Conservation (phyloP, 2,797 vertebrate species). For the Melanotaenia trifasciata region DNA sequence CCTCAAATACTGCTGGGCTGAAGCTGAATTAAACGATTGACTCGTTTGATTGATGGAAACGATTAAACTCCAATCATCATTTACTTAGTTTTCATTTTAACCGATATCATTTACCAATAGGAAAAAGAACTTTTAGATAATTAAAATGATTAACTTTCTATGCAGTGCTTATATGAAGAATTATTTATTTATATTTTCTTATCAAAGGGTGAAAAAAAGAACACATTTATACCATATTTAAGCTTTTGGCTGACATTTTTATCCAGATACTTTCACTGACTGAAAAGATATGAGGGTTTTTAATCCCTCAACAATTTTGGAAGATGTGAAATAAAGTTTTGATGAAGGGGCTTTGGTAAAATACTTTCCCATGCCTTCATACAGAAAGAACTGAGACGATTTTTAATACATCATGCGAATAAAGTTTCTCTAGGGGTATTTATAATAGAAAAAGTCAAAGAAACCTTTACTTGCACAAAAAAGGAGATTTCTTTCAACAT, state of each 20-base stretch:
- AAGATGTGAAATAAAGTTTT: slow-evolving; percentile 56
- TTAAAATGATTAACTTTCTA: slow-evolving; percentile 50
- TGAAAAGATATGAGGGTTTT: slow-evolving; percentile 53
- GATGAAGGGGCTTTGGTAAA: slow-evolving; percentile 54
- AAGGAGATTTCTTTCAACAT: slow-evolving; percentile 10
- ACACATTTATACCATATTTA: slow-evolving; percentile 65
- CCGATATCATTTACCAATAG: slow-evolving; percentile 66
- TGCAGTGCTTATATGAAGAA: slow-evolving; percentile 22
- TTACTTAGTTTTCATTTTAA: slow-evolving; percentile 62
- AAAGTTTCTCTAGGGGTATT: slow-evolving; percentile 8
- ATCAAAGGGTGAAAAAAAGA: slow-evolving; percentile 28
- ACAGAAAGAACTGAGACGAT: slow-evolving; percentile 31
- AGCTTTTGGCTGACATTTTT: slow-evolving; percentile 63
- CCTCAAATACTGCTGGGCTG: slow-evolving; percentile 10
- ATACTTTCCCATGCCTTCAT: slow-evolving; percentile 56
- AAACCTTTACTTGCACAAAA: slow-evolving; percentile 9
- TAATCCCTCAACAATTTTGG: slow-evolving; percentile 60
- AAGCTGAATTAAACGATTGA: slow-evolving; percentile 60
- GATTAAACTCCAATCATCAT: slow-evolving; percentile 74
- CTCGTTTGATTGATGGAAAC: slow-evolving; percentile 64
- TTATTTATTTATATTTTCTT: slow-evolving; percentile 1
- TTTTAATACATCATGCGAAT: slow-evolving; percentile 42
- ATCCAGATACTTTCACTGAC: slow-evolving; percentile 62
- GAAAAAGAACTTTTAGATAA: slow-evolving; percentile 53
- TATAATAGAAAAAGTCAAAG: slow-evolving; percentile 11